Conservation (phyloP, 1,140 invertebrate genomes). For the Latrodectus geometricus region DNA sequence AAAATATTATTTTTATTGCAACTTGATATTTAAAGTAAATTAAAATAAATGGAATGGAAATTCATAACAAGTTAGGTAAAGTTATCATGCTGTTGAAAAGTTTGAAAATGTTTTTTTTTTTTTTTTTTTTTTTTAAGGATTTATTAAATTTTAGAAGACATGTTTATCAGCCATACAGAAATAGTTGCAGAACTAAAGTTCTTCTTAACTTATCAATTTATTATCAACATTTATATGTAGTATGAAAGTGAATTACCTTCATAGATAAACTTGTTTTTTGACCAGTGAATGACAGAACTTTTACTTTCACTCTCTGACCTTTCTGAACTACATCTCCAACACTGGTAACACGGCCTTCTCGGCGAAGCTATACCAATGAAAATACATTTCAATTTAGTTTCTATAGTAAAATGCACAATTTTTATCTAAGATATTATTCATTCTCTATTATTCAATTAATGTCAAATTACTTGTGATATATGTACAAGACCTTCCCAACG, state of each 20-base stretch:
- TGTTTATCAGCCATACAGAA: too few relatives aligned
- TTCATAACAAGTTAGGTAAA: too few relatives aligned
- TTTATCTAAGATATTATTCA: background rate
- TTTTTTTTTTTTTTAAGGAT: too few relatives aligned
- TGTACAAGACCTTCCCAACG: conserved; percentile 97
- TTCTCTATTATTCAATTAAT: background rate
- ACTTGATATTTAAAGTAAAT: too few relatives aligned
- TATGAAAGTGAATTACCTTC: conserved; percentile 76
- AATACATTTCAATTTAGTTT: background rate
- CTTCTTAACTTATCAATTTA: too few relatives aligned
- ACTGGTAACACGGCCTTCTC: conserved; percentile 93
- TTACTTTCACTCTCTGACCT: conserved; percentile 93
- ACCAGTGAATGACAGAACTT: conserved; percentile 89
- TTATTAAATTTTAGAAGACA: too few relatives aligned
- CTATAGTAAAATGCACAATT: background rate
- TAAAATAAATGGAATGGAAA: too few relatives aligned
- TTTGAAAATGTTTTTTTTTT: too few relatives aligned
- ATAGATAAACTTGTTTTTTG: conserved; percentile 97
- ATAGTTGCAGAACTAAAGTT: too few relatives aligned
- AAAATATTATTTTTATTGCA: too few relatives aligned
- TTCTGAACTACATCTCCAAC: conserved; percentile 93
- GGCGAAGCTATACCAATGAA: conserved; percentile 73
- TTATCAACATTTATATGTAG: too few relatives aligned
- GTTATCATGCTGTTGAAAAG: too few relatives aligned
- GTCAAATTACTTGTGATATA: conserved; percentile 82